Conservation (phyloP, 2,888 invertebrate genomes). For the Philereme vetulata region DNA sequence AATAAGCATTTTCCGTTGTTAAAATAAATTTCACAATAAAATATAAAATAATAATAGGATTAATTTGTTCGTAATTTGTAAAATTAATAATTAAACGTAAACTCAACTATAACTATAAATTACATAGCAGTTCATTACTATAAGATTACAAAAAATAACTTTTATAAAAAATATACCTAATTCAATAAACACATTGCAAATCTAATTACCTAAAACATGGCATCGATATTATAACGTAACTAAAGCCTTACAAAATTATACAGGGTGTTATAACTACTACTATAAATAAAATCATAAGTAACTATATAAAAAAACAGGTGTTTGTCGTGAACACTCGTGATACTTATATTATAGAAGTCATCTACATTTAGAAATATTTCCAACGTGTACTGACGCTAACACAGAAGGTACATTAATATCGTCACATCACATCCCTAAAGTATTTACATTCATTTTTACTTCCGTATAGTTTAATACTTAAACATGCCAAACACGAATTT, state of each 20-base stretch:
- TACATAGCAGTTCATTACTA: conserved; percentile 71
- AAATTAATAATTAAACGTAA: conserved; percentile 67
- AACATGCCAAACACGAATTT: conserved; percentile 77
- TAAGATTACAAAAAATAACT: conserved; percentile 78
- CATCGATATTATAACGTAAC: conserved; percentile 63
- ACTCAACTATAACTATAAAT: conserved; percentile 78
- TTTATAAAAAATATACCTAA: conserved; percentile 79
- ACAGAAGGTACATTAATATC: conserved; percentile 71
- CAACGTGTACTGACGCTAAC: conserved; percentile 60
- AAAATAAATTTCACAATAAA: conserved; percentile 60
- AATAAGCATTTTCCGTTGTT: conserved; percentile 82
- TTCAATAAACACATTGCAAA: conserved; percentile 76
- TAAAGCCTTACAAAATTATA: conserved; percentile 53
- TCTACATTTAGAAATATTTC: conserved; percentile 36
- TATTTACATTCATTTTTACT: conserved; percentile 68
- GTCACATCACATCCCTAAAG: conserved; percentile 77
- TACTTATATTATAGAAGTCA: conserved; percentile 36
- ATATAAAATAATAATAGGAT: conserved; percentile 63
- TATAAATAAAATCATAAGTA: conserved; percentile 47
- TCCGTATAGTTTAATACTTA: conserved; percentile 57
- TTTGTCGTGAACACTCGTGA: conserved; percentile 60
- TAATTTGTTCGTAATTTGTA: conserved; percentile 65
- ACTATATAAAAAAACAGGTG: conserved; percentile 42
- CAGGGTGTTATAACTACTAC: conserved; percentile 38
- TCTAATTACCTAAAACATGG: conserved; percentile 80